Percentiles rank a stretch among this genome's conserved stretches.
phyloP scores from a whole-genome alignment of 2,797 vertebrate genomes.

The Nannoperca obscura region DNA sequence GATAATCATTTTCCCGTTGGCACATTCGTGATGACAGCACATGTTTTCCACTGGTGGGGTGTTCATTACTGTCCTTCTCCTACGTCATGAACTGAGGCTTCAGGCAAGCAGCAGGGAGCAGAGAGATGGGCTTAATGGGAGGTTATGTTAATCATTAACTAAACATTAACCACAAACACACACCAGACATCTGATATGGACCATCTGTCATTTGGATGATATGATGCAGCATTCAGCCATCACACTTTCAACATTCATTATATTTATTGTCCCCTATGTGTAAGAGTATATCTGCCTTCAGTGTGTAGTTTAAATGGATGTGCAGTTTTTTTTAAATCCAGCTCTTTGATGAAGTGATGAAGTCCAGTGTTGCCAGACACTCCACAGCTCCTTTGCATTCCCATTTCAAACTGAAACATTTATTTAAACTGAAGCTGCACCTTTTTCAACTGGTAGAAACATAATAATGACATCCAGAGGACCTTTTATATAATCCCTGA shows the following conservation, averaged over 20 bases:
- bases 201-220: slow-evolving; percentile 75
- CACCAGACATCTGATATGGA: slow-evolving; percentile 67
- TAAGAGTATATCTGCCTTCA: not conserved
- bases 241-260: not conserved
- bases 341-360: not conserved
- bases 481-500: not conserved
- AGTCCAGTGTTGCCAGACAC: not conserved
- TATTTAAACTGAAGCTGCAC: not conserved
- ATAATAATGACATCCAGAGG: not conserved
- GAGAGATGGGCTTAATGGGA: slow-evolving; percentile 75
- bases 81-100: slow-evolving; percentile 65
- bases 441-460: not conserved
- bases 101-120: slow-evolving; percentile 50
- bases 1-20: slow-evolving; percentile 61
- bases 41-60: slow-evolving; percentile 65
- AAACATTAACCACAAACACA: slow-evolving; percentile 72
- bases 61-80: slow-evolving; percentile 69
- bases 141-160: slow-evolving; percentile 79
- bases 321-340: not conserved
- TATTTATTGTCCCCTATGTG: slow-evolving; percentile 4
- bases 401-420: not conserved
- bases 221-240: slow-evolving; percentile 44
- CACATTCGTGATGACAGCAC: slow-evolving; percentile 61
- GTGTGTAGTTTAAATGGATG: not conserved
- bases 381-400: not conserved